Percentiles rank a stretch among this genome's conserved stretches.
These are phyloP conservation scores for Alauda arvensis DNA, from an alignment of 2,797 vertebrate genomes.

Conservation along the genomic window DNA sequence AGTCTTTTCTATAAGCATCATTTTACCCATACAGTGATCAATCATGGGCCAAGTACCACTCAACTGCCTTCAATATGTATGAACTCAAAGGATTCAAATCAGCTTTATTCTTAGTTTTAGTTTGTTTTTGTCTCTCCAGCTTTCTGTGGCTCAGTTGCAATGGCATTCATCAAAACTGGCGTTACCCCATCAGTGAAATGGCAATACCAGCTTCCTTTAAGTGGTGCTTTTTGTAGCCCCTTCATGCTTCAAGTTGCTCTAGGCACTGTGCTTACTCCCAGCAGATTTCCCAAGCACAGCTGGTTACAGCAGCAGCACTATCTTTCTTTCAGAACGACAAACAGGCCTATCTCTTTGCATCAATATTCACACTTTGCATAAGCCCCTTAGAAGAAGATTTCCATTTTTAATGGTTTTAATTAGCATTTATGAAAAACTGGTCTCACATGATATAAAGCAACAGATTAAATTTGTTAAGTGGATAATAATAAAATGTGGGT, in stretches of 20 bases:
- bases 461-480: constrained; percentile 71
- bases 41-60: background rate
- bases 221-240: background rate
- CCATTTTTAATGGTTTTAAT: constrained; percentile 68
- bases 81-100: background rate
- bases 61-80: background rate
- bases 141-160: background rate
- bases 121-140: background rate
- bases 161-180: background rate
- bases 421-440: constrained; percentile 63
- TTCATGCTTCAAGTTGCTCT: background rate
- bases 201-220: background rate
- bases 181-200: background rate
- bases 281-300: constrained; percentile 3
- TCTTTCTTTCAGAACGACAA: constrained; percentile 47
- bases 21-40: background rate
- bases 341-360: constrained; percentile 50
- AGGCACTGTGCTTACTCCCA: background rate
- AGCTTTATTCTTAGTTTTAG: background rate
- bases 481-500: constrained; percentile 65
- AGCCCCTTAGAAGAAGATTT: constrained; percentile 57
- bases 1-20: background rate
- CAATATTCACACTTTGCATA: constrained; percentile 57
- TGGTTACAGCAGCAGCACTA: background rate
- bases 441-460: constrained; percentile 64